phyloP scores from a whole-genome alignment of 2,797 vertebrate species.

The Onychomys arenicola region DNA sequence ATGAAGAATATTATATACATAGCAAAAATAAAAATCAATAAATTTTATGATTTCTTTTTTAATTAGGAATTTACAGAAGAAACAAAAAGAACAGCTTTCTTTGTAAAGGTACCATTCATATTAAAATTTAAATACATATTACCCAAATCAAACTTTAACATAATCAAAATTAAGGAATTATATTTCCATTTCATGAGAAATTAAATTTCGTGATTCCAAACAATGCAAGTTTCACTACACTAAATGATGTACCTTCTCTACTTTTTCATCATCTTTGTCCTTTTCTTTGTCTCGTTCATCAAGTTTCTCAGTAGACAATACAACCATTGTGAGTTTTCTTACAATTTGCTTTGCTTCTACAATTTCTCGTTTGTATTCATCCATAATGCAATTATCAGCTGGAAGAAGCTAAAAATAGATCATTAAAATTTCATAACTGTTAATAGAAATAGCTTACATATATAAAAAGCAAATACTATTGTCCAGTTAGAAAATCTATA shows the following conservation, averaged over 20 bases:
- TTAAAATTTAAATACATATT: slow-evolving; percentile 60
- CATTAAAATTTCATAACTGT: slow-evolving; percentile 61
- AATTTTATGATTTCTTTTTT: slow-evolving; percentile 15
- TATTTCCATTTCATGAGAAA: slow-evolving; percentile 39
- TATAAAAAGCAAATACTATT: slow-evolving; percentile 63
- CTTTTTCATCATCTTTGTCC: slow-evolving; percentile 98
- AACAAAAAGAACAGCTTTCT: slow-evolving; percentile 30
- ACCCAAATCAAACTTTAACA: slow-evolving; percentile 48
- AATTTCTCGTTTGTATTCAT: slow-evolving; percentile 96
- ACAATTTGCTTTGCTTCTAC: slow-evolving; percentile 98
- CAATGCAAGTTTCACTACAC: slow-evolving; percentile 54
- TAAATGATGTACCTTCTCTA: slow-evolving; percentile 92
- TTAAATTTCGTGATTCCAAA: slow-evolving; percentile 63
- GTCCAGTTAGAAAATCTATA: slow-evolving; percentile 43
- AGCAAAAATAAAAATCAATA: slow-evolving; percentile 37
- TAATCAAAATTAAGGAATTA: slow-evolving; percentile 58
- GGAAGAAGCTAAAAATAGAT: slow-evolving; percentile 93
- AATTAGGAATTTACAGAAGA: slow-evolving; percentile 57
- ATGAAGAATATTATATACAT: background rate
- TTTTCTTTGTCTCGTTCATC: slow-evolving; percentile 99
- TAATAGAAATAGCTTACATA: slow-evolving; percentile 59
- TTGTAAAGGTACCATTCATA: slow-evolving; percentile 31
- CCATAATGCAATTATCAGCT: slow-evolving; percentile 93
- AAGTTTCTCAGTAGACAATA: slow-evolving; percentile 96
- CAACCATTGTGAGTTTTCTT: slow-evolving; percentile 97